Percentiles rank a stretch among this genome's conserved stretches.
phyloP scores from a whole-genome alignment of 2,797 vertebrate genomes.

The Taenioides sp. region DNA sequence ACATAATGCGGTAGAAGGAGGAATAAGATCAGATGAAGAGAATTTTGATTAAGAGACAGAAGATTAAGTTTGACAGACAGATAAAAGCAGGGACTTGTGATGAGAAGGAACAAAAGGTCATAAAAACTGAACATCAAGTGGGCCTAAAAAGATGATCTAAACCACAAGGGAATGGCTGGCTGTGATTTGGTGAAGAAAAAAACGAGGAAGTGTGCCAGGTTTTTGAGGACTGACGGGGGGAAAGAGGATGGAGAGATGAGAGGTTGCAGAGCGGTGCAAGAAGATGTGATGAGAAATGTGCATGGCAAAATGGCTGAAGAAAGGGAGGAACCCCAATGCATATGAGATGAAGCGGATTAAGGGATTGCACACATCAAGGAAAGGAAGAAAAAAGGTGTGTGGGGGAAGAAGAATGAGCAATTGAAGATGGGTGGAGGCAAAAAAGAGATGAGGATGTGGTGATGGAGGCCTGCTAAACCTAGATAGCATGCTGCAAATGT shows the following conservation, averaged over 20 bases:
- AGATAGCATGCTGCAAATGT: conserved; percentile 49
- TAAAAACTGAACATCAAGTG: neutral
- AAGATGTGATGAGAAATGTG: conserved; percentile 18
- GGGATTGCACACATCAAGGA: conserved; percentile 70
- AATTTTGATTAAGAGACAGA: conserved; percentile 18
- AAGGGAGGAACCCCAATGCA: conserved; percentile 36
- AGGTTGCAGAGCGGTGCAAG: neutral
- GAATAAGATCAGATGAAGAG: conserved; percentile 13
- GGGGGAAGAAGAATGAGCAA: conserved; percentile 60
- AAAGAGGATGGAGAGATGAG: neutral
- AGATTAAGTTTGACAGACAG: conserved; percentile 50
- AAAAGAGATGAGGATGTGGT: conserved; percentile 34
- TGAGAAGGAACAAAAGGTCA: conserved; percentile 51
- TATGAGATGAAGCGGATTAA: conserved; percentile 72
- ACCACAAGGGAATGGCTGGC: conserved; percentile 12
- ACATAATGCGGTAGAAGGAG: conserved; percentile 45
- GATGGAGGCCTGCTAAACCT: conserved; percentile 51
- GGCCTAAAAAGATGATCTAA: conserved; percentile 22
- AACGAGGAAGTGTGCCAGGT: conserved; percentile 16
- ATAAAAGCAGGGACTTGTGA: conserved; percentile 41
- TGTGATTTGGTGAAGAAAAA: conserved; percentile 25
- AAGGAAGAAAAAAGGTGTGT: conserved; percentile 50
- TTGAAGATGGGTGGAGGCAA: conserved; percentile 60
- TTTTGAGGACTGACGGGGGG: conserved; percentile 4
- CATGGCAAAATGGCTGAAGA: conserved; percentile 17